Percentiles rank a stretch among this genome's conserved stretches.
These are phyloP conservation scores for Sardinella longiceps DNA, from an alignment of 2,797 vertebrate species.

Conservation along the genomic window DNA sequence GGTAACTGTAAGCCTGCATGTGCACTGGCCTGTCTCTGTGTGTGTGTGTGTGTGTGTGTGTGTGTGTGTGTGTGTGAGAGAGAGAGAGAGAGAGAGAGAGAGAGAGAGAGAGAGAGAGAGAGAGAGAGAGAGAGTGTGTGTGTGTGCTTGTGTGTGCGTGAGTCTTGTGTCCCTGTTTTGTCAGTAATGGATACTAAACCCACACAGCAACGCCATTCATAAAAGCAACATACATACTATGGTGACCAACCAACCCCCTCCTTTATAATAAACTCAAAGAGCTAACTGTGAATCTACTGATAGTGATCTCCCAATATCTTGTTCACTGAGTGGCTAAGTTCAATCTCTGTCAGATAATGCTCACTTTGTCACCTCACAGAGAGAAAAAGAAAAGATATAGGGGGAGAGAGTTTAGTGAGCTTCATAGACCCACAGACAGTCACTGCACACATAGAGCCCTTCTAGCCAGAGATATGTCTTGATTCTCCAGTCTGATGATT, in stretches of 20 bases:
- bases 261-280: neutral
- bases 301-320: constrained; percentile 13
- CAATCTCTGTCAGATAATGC: constrained; percentile 11
- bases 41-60: constrained; percentile 12
- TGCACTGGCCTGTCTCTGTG: neutral
- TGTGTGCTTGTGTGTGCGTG: constrained; percentile 11
- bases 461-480: neutral
- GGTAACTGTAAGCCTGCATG: neutral
- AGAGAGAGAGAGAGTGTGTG: neutral
- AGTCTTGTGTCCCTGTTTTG: neutral
- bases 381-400: neutral
- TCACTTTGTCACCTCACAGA: neutral
- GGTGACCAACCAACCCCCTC: neutral
- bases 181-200: neutral
- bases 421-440: neutral
- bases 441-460: neutral
- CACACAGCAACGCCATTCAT: constrained; percentile 10
- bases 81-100: too few relatives aligned
- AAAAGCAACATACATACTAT: neutral
- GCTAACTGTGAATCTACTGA: constrained; percentile 8
- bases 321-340: neutral
- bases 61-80: neutral
- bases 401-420: neutral
- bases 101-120: too few relatives aligned
- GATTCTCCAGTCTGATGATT: neutral